Evolutionary conservation across 2,888 invertebrate species (phyloP).

Genomic region (Monochamus alternatus): DNA sequence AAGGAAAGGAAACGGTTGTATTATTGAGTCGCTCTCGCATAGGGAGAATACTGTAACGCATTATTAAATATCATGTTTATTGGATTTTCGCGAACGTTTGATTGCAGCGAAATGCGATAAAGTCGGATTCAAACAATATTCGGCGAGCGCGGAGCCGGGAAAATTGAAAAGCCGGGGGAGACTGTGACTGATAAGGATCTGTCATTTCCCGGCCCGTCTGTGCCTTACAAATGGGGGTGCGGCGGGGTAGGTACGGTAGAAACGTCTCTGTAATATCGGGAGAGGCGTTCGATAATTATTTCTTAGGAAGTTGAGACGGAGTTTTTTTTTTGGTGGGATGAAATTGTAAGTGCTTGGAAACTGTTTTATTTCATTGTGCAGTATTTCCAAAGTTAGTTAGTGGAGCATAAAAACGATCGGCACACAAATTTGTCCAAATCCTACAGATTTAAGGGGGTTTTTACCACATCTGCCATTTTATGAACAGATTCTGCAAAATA

Average conservation of each 20-base stretch:
- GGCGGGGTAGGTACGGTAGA: conserved; percentile 38
- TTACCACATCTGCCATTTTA: no score
- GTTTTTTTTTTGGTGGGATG: conserved; percentile 17
- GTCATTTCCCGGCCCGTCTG: conserved; percentile 62
- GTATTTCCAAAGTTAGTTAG: no score
- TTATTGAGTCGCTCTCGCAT: conserved; percentile 10
- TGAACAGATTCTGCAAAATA: no score
- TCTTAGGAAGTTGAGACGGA: conserved; percentile 43
- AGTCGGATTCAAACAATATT: conserved; percentile 38
- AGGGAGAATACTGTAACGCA: conserved; percentile 23
- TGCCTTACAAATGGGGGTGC: conserved; percentile 54
- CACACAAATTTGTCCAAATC: no score
- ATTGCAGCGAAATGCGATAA: conserved; percentile 32
- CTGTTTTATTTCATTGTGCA: conserved; percentile 26
- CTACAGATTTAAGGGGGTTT: no score
- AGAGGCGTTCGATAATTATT: conserved; percentile 49
- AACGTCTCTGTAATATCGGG: conserved; percentile 49
- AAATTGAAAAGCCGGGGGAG: conserved; percentile 62
- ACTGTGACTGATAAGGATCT: conserved; percentile 61
- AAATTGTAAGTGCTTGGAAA: conserved; percentile 27
- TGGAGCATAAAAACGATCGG: no score
- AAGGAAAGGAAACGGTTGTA: neutral
- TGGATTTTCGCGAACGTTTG: conserved; percentile 35
- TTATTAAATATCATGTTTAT: conserved; percentile 40
- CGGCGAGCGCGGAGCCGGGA: conserved; percentile 35